Evolutionary conservation across 2,888 invertebrate genomes (phyloP), one percentile per base, ranked within the genome.

Genomic region (Protonemura montana): DNA sequence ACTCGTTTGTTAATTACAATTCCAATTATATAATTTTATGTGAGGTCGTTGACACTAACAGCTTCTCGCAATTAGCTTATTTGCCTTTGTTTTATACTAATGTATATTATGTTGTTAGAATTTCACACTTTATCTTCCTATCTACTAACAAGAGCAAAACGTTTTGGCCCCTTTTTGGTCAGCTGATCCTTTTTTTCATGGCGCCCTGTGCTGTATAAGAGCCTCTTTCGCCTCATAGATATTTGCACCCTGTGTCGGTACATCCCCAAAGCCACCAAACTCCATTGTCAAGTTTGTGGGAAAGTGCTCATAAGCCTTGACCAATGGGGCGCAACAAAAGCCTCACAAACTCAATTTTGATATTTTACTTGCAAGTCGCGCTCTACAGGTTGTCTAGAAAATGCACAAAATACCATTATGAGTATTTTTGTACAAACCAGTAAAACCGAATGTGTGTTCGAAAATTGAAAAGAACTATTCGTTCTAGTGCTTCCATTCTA

Each of bases 371-470:
- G 2, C 78, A 78, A 78, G 28, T 2, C 10, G 26, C 78, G 7
- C 10, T n/a, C n/a, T n/a, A 26, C 78, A 78, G 78, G 78, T 78
- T 78, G 5, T 27, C 1, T n/a, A 78, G n/a, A 16, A 25, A 78
- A 26, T 26, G 10, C 7, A 25, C 6, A 10, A 10, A 10, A 10
- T 7, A n/a, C 78, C 26, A 78, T 78, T 78, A 78, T 78, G 25
- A 78, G 78, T 25, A 25, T 78, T 76, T 2, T 76, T 6, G n/a
- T n/a, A n/a, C n/a, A 76, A 35, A 35, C n/a, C 26, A 76, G 78
- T 78, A 78, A 78, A 78, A 78, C 10, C 78, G 78, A 78, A 78
- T 78, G 78, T 78, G 28, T 78, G 78, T 78, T 78, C 28, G 78
- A 10, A 27, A 10, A 26, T 27, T 78, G 78, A 78, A 78, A 27